Evolutionary conservation across 2,113 vertebrate genomes (phyloP).

Genomic region (Talpa occidentalis): DNA sequence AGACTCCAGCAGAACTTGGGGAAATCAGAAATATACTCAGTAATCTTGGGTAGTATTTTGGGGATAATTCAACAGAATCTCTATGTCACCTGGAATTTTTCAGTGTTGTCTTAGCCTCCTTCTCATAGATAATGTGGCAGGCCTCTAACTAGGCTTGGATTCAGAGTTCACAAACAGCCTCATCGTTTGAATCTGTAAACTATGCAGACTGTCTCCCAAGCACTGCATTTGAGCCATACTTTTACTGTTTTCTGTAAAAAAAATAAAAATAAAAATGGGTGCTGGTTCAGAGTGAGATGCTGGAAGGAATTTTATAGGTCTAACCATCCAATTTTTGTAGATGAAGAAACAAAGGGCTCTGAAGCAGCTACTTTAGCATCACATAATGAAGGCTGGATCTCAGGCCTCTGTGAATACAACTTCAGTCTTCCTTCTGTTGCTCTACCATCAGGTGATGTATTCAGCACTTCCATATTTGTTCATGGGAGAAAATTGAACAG

Average conservation of each 20-base stretch:
- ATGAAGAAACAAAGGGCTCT: neutral
- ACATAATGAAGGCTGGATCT: neutral
- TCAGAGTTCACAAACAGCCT: neutral
- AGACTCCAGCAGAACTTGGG: neutral
- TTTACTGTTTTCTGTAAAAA: neutral
- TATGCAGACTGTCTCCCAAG: neutral
- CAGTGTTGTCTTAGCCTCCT: neutral
- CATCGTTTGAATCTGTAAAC: neutral
- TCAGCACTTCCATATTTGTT: conserved; percentile 32
- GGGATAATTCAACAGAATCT: conserved; percentile 51
- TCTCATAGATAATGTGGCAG: neutral
- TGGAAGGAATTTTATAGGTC: neutral
- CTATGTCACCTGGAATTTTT: neutral
- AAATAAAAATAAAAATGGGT: neutral
- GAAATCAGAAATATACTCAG: neutral
- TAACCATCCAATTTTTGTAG: neutral
- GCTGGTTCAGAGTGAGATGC: neutral
- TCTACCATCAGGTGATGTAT: neutral
- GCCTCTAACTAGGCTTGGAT: neutral
- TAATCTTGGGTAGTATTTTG: neutral
- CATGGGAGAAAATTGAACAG: neutral
- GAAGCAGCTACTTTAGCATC: neutral
- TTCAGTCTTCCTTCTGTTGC: neutral
- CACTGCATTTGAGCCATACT: neutral
- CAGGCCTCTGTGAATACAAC: neutral